A percentile compares a stretch with the other conserved stretches of the same genome.
These are phyloP conservation scores for Lepidurus couesii DNA, from an alignment of 1,140 invertebrate genomes.

Conservation along the genomic window DNA sequence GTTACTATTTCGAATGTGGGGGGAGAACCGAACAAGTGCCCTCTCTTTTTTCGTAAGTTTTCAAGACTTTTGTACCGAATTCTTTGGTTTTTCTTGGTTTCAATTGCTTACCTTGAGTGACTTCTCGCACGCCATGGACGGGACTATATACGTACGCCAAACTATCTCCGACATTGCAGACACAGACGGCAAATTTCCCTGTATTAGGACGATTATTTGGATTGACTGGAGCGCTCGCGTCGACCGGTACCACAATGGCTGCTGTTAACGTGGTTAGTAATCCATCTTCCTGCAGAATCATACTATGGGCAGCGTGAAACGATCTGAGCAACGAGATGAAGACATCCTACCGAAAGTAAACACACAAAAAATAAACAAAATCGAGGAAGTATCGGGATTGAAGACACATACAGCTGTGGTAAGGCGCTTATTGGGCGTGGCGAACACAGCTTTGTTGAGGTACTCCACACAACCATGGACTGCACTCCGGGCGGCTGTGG, in stretches of 20 bases:
- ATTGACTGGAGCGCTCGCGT: conserved; percentile 38
- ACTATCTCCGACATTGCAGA: conserved; percentile 86
- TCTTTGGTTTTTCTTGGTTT: background rate
- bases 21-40: too few species aligned
- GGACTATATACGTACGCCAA: conserved; percentile 81
- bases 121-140: conserved; percentile 63
- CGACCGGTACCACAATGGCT: conserved; percentile 64
- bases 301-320: conserved; percentile 78
- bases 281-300: conserved; percentile 79
- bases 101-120: conserved; percentile 56
- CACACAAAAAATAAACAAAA: conserved; percentile 25
- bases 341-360: conserved; percentile 55
- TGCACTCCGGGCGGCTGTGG: conserved; percentile 79
- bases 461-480: conserved; percentile 81
- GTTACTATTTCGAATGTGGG: too few species aligned
- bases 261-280: conserved; percentile 80
- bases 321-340: conserved; percentile 73
- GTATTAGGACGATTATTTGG: conserved; percentile 43
- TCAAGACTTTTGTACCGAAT: too few species aligned
- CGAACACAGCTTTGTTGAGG: conserved; percentile 70
- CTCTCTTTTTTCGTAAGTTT: too few species aligned
- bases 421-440: conserved; percentile 38
- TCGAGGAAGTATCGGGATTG: background rate
- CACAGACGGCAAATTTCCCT: conserved; percentile 68
- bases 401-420: conserved; percentile 44